Evolutionary conservation across 1,140 invertebrate genomes (phyloP), one percentile per base, ranked within the genome.

Genomic region (Zeugodacus cucurbitae): DNA sequence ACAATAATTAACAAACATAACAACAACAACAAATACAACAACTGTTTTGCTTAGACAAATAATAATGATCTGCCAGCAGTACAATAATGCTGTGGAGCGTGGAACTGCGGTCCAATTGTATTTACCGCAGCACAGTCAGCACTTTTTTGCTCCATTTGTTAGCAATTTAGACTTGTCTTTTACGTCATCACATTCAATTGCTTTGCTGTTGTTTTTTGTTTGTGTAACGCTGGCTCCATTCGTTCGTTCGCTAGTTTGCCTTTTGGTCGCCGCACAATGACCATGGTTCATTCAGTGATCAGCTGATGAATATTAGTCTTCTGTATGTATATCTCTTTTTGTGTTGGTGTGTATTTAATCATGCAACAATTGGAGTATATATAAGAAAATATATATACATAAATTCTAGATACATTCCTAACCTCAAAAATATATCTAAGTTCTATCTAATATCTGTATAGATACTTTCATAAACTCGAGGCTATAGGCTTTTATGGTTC

Each of bases 111-210:
- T 8, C 8, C 22, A 62, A 62, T 22, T 62, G 58, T 62, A 62
- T 62, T 20, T 22, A 1, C 22, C n/a, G 22, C 17, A 20, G 57
- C 20, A 6, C 8, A 62, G 58, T 62, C 22, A 62, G 58, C 10
- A 7, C 48, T 74, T 41, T 20, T 41, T 74, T 37, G 34, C 34
- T 74, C 22, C 2, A 22, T 11, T 37, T 41, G 29, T n/a, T 41
- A 74, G 17, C 5, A 7, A 17, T 34, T 74, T 32, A 41, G 20
- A n/a, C 20, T 32, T 74, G 22, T 14, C 14, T 74, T 74, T 74
- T 41, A 74, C 67, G 67, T 74, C 67, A 74, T 34, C 7, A 34
- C 67, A 74, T 74, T 74, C 67, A 70, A 70, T 70, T 70, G 67
- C 29, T 32, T 20, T 32, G 67, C 67, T n/a, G n/a, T n/a, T n/a